Evolutionary conservation across 2,113 vertebrate genomes (phyloP), one percentile per base, ranked within the genome.

Genomic region (Alexandromys fortis): DNA sequence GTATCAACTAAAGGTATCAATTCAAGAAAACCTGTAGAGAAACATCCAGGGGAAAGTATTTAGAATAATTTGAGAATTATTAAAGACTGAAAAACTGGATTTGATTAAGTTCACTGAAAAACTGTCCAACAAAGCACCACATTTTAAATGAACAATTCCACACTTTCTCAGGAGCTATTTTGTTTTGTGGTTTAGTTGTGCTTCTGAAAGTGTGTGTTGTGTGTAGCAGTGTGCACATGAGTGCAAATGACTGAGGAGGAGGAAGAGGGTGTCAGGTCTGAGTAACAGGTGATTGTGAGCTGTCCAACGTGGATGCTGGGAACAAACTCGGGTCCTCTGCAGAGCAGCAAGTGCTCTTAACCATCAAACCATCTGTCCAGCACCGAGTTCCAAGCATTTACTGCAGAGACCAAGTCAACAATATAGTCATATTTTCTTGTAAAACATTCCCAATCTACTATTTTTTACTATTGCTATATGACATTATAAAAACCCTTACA

Each of bases 21-120:
- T 87, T 88, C 35, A 65, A 96, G 70, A 96, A 90, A 96, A 83
- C 47, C n/a, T 58, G 19, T 49, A 93, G 14, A 70, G 17, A 73
- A 77, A 89, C 42, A 93, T 91, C 5, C 47, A 94, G 28, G 38
- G 42, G 8, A 52, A 94, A 73, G 42, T 67, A 92, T 68, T 83
- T 38, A 83, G 4, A 85, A 94, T 87, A 93, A 89, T 42, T 83
- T 85, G n/a, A 94, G 13, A 8, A 94, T 87, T 47, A 61, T 19
- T 86, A 75, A 95, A 94, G 83, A 86, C 11, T 73, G 73, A 47
- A 2, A 87, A 45, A 42, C 1, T 75, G 9, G 24, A 93, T 89
- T 91, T 65, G 24, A 75, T 47, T 21, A 35, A n/a, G 0, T 30
- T 30, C 7, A 11, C 81, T 65, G n/a, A 30, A 45, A 45, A 63